These are phyloP conservation scores for Aphidoletes aphidimyza DNA, from an alignment of 2,888 invertebrate genomes.

Conservation along the genomic window DNA sequence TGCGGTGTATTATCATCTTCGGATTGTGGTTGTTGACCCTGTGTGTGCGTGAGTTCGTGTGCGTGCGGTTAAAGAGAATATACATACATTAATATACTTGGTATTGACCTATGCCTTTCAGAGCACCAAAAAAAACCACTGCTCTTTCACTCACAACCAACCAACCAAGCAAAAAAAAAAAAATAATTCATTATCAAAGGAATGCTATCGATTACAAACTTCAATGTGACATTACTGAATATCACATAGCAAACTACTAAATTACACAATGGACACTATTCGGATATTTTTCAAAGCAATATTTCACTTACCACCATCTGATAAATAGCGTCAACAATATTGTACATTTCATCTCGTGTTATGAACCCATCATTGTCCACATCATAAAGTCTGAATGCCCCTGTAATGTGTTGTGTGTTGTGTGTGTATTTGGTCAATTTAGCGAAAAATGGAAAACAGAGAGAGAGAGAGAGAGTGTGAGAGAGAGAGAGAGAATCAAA, in stretches of 20 bases:
- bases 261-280: background rate
- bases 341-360: conserved; percentile 95
- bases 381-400: conserved; percentile 96
- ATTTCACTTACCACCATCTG: conserved; percentile 92
- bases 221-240: background rate
- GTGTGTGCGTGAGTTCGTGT: too few relatives aligned
- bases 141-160: too few relatives aligned
- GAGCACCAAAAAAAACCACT: too few relatives aligned
- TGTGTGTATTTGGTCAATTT: too few relatives aligned
- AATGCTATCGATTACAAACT: conserved; percentile 20
- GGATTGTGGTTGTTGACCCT: conserved; percentile 89
- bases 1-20: conserved; percentile 94
- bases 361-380: conserved; percentile 97
- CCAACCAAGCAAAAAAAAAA: too few relatives aligned
- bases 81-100: conserved; percentile 9
- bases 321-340: conserved; percentile 97
- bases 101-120: too few relatives aligned
- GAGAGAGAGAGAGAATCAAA: background rate
- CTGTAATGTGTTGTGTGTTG: conserved; percentile 68
- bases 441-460: too few relatives aligned
- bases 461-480: conserved; percentile 58
- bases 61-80: conserved; percentile 56
- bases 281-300: background rate
- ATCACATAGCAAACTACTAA: too few relatives aligned
- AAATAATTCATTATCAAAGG: background rate